These are phyloP conservation scores for Lutjanus argentimaculatus DNA, from an alignment of 2,797 vertebrate species.

Conservation along the genomic window DNA sequence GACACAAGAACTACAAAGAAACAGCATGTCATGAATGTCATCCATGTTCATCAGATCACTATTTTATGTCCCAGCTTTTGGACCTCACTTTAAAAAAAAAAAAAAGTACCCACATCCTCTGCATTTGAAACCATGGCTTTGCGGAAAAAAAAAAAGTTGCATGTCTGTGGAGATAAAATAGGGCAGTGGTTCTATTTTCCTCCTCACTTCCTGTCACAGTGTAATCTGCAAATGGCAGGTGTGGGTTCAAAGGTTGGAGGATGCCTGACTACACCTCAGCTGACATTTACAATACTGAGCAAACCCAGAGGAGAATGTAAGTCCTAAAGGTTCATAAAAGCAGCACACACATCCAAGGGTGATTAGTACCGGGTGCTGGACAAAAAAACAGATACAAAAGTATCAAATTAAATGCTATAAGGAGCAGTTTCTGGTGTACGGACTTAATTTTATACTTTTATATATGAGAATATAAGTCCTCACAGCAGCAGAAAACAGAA, in stretches of 20 bases:
- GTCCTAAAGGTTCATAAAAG: too few species aligned
- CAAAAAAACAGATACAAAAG: too few species aligned
- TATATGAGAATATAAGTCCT: background rate
- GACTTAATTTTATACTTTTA: too few species aligned
- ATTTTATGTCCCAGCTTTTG: background rate
- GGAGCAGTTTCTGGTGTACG: too few species aligned
- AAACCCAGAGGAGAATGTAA: background rate
- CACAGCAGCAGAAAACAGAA: background rate
- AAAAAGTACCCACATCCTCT: background rate
- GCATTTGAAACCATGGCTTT: background rate
- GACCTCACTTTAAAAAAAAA: background rate
- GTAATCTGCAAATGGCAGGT: slow-evolving; percentile 9
- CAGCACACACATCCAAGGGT: too few species aligned
- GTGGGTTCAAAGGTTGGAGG: slow-evolving; percentile 15
- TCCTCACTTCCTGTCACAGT: background rate
- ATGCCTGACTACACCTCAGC: background rate
- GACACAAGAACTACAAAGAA: background rate
- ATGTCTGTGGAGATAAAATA: background rate
- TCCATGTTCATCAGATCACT: background rate
- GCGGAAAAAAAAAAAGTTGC: background rate
- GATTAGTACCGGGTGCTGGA: too few species aligned
- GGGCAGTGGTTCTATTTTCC: slow-evolving; percentile 2
- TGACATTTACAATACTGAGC: background rate
- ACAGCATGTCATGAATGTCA: background rate
- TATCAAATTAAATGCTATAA: too few species aligned